Percentiles rank a stretch among this genome's conserved stretches.
Conservation (phyloP, 2,888 invertebrate genomes). For the Drosophila kambysellisi region DNA sequence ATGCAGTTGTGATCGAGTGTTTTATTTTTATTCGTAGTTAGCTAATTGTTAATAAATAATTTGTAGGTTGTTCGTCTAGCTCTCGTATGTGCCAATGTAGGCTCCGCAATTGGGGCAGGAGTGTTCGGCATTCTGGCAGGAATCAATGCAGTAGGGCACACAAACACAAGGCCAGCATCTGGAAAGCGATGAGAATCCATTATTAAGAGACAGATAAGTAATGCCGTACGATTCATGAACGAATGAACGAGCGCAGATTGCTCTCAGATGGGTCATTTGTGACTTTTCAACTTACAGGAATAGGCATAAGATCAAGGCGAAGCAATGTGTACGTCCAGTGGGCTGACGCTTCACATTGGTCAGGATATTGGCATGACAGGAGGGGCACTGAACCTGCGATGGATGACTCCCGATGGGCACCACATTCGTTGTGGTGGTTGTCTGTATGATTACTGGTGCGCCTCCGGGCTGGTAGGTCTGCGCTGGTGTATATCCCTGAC, state of each 20-base stretch:
- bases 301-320: slow-evolving; percentile 61
- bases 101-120: slow-evolving; percentile 76
- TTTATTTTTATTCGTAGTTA: slow-evolving; percentile 21
- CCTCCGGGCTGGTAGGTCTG: slow-evolving; percentile 55
- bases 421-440: slow-evolving; percentile 51
- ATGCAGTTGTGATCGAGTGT: not conserved
- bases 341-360: slow-evolving; percentile 52
- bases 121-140: slow-evolving; percentile 78
- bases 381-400: slow-evolving; percentile 62
- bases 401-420: slow-evolving; percentile 56
- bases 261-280: not conserved
- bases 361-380: slow-evolving; percentile 63
- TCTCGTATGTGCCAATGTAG: slow-evolving; percentile 73
- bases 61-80: slow-evolving; percentile 13
- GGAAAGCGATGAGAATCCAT: not conserved
- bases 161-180: slow-evolving; percentile 77
- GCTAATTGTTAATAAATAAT: slow-evolving; percentile 15
- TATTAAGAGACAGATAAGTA: not conserved
- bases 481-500: slow-evolving; percentile 53
- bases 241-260: slow-evolving; percentile 2
- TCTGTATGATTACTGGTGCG: slow-evolving; percentile 43
- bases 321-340: slow-evolving; percentile 63
- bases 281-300: slow-evolving; percentile 60
- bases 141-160: slow-evolving; percentile 74
- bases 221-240: slow-evolving; percentile 31